Evolutionary conservation across 1,140 invertebrate genomes (phyloP), one percentile per base, ranked within the genome.

Genomic region (Cryptotermes secundus): DNA sequence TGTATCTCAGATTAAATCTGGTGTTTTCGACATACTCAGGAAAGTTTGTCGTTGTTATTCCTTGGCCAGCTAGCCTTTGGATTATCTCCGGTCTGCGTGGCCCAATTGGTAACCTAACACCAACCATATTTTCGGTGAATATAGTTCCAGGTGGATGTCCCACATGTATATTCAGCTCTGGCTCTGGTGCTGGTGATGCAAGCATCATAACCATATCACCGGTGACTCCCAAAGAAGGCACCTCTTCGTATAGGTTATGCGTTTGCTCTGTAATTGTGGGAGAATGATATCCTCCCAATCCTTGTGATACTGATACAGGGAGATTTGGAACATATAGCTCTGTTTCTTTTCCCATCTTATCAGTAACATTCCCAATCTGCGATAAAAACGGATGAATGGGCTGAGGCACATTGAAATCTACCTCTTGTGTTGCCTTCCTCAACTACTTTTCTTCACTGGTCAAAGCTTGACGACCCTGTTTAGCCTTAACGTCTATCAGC

Each of bases 191-290:
- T 34, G 49, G 34, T 80, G 82, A 59, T 19, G 83, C 34, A 26
- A 84, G 31, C 1, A 24, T 81, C 86, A 85, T 45, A 1, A 87
- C 82, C 86, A 88, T 86, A 80, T 88, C 87, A 83, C 85, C 87
- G 7, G 87, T 86, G 34, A 88, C 87, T 31, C 87, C 86, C 38
- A 88, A 53, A 16, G 86, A 87, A 4, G 87, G 87, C n/a, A 88
- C 84, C 79, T 88, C 87, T 86, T 88, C 87, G 82, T 86, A 88
- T 14, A 87, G 35, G 79, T 87, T 88, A 83, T 88, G 87, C 1
- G 83, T 87, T 34, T 88, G 83, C 3, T 35, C 79, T 42, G 83
- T 83, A 10, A 88, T 83, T 14, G 10, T 81, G 3, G 65, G 49
- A 35, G 87, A 86, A 83, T 88, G 87, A 79, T 88, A 88, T 2